phyloP scores from a whole-genome alignment of 2,113 vertebrate species.

The Corvus cornix region DNA sequence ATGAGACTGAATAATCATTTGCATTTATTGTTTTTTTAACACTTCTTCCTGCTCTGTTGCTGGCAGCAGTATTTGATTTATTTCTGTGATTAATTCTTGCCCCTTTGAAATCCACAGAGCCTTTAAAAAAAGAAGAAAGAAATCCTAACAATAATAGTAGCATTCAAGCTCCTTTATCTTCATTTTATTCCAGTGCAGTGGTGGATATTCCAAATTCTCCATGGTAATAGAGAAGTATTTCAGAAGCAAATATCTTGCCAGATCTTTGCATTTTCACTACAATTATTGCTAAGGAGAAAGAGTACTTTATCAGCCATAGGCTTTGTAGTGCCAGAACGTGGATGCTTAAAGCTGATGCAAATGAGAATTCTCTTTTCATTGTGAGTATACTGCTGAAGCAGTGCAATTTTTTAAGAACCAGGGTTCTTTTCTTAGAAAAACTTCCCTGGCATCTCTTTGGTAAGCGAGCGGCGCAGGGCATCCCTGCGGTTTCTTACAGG shows the following conservation, averaged over 20 bases:
- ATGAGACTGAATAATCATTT: background rate
- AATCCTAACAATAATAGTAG: constrained; percentile 53
- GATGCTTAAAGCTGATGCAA: constrained; percentile 65
- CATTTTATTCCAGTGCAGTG: constrained; percentile 58
- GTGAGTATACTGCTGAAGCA: constrained; percentile 45
- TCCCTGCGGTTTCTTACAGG: constrained; percentile 59
- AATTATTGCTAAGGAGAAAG: constrained; percentile 42
- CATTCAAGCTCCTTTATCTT: constrained; percentile 61
- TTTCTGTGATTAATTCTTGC: constrained; percentile 51
- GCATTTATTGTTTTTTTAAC: background rate
- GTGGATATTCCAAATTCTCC: constrained; percentile 66
- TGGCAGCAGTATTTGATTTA: constrained; percentile 16
- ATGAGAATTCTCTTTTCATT: constrained; percentile 55
- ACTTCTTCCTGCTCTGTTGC: background rate
- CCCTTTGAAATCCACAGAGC: constrained; percentile 8
- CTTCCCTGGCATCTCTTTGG: constrained; percentile 66
- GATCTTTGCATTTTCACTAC: constrained; percentile 61
- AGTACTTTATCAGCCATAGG: constrained; percentile 51
- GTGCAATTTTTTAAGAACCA: constrained; percentile 52
- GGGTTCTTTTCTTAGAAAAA: constrained; percentile 54
- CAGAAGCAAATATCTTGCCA: constrained; percentile 54
- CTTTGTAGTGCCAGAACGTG: constrained; percentile 41
- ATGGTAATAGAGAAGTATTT: constrained; percentile 62
- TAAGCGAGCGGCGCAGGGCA: constrained; percentile 32
- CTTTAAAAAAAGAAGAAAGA: constrained; percentile 47